These are phyloP conservation scores for Zaprionus obscuricornis DNA, from an alignment of 2,888 invertebrate species.

Conservation along the genomic window DNA sequence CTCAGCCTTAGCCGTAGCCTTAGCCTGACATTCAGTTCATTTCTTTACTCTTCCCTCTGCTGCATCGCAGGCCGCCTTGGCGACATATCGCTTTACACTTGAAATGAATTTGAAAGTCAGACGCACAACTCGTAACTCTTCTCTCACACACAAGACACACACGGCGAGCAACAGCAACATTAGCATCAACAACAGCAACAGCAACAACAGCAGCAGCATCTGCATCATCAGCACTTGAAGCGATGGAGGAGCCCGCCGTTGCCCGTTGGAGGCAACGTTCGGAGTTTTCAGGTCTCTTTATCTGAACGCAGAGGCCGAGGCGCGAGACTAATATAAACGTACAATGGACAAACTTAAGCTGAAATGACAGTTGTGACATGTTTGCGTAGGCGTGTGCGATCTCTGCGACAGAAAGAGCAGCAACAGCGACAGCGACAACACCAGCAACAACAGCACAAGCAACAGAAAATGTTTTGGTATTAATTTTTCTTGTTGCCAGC, in stretches of 20 bases:
- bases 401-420: slow-evolving; percentile 56
- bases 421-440: slow-evolving; percentile 40
- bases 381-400: slow-evolving; percentile 81
- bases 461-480: slow-evolving; percentile 71
- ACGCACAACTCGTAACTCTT: slow-evolving; percentile 73
- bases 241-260: slow-evolving; percentile 32
- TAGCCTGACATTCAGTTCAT: slow-evolving; percentile 1
- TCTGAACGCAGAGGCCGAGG: slow-evolving; percentile 40
- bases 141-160: slow-evolving; percentile 44
- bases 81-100: slow-evolving; percentile 77
- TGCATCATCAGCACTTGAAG: slow-evolving; percentile 40
- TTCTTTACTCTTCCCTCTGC: neutral
- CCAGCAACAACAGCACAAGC: slow-evolving; percentile 33
- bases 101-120: slow-evolving; percentile 77
- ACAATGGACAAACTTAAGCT: slow-evolving; percentile 81
- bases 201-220: slow-evolving; percentile 20
- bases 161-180: slow-evolving; percentile 41
- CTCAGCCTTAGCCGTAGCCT: neutral
- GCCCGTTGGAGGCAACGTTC: slow-evolving; percentile 4
- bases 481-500: slow-evolving; percentile 70
- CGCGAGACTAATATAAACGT: slow-evolving; percentile 82
- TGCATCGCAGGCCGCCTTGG: slow-evolving; percentile 21
- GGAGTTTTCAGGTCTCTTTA: slow-evolving; percentile 33
- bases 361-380: slow-evolving; percentile 83
- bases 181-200: slow-evolving; percentile 20